Conservation (phyloP, 2,797 vertebrate genomes). For the Vipera ursinii region DNA sequence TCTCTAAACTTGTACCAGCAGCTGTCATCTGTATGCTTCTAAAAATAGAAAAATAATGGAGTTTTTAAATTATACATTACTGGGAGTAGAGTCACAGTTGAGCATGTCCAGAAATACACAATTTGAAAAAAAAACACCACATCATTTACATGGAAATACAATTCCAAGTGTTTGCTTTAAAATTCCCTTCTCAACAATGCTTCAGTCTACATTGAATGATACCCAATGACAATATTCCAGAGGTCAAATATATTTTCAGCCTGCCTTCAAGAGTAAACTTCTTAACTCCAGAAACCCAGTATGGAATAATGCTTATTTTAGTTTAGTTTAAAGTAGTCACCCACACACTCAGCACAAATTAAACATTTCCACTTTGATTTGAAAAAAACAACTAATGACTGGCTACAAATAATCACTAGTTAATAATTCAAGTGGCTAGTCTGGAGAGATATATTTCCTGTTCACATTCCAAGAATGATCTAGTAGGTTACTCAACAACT, state of each 20-base stretch:
- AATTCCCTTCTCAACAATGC: neutral
- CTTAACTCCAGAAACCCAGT: neutral
- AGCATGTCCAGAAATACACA: neutral
- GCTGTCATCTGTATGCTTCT: neutral
- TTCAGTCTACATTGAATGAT: neutral
- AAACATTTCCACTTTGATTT: conserved; percentile 34
- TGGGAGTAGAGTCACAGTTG: neutral
- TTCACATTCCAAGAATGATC: conserved; percentile 62
- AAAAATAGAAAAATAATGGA: neutral
- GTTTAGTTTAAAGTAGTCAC: neutral
- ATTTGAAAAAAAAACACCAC: neutral
- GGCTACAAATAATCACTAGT: conserved; percentile 59
- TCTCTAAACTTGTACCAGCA: neutral
- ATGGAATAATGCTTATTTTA: neutral
- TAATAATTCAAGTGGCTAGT: conserved; percentile 59
- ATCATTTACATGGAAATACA: neutral
- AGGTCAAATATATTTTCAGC: neutral
- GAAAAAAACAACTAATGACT: conserved; percentile 53
- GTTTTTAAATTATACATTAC: neutral
- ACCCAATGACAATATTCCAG: neutral
- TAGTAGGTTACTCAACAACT: conserved; percentile 56
- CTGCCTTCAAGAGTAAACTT: neutral
- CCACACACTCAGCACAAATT: conserved; percentile 10
- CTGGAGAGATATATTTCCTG: conserved; percentile 58
- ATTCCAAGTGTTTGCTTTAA: neutral